A percentile compares a stretch with the other conserved stretches of the same genome.
Conservation (phyloP, 2,888 invertebrate species). For the Altica lythri region DNA sequence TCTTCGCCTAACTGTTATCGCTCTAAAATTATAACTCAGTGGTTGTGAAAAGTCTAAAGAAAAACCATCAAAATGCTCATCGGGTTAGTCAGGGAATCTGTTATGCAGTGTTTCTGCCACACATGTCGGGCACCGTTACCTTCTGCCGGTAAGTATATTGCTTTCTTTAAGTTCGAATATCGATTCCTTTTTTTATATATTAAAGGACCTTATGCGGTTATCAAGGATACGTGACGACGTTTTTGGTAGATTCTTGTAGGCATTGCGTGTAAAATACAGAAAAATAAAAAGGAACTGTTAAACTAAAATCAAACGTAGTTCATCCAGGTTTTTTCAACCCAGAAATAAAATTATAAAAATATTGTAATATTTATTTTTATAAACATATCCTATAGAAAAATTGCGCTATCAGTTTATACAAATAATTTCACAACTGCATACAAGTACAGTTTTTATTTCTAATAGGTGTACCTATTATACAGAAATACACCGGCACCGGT, state of each 20-base stretch:
- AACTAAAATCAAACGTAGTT: too few relatives aligned
- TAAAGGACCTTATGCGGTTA: slow-evolving; percentile 5
- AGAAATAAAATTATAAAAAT: too few relatives aligned
- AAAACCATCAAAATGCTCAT: slow-evolving; percentile 71
- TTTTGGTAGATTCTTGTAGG: slow-evolving; percentile 1
- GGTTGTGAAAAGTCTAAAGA: slow-evolving; percentile 17
- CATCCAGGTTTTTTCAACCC: too few relatives aligned
- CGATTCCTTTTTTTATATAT: slow-evolving; percentile 7
- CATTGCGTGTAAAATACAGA: too few relatives aligned
- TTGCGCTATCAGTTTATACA: too few relatives aligned
- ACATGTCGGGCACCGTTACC: slow-evolving; percentile 86
- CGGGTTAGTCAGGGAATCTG: slow-evolving; percentile 87
- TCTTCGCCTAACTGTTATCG: slow-evolving; percentile 6
- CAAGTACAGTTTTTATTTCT: too few relatives aligned
- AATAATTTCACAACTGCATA: too few relatives aligned
- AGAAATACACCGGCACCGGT: too few relatives aligned
- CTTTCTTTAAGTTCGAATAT: background rate
- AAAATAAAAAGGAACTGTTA: too few relatives aligned
- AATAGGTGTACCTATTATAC: too few relatives aligned
- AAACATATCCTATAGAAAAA: too few relatives aligned
- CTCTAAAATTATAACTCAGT: slow-evolving; percentile 1
- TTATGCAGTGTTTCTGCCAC: slow-evolving; percentile 93
- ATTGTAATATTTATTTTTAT: too few relatives aligned
- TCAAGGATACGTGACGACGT: background rate
- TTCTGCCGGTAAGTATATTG: slow-evolving; percentile 69